Conservation (phyloP, 2,113 vertebrate species). For the Procavia capensis region DNA sequence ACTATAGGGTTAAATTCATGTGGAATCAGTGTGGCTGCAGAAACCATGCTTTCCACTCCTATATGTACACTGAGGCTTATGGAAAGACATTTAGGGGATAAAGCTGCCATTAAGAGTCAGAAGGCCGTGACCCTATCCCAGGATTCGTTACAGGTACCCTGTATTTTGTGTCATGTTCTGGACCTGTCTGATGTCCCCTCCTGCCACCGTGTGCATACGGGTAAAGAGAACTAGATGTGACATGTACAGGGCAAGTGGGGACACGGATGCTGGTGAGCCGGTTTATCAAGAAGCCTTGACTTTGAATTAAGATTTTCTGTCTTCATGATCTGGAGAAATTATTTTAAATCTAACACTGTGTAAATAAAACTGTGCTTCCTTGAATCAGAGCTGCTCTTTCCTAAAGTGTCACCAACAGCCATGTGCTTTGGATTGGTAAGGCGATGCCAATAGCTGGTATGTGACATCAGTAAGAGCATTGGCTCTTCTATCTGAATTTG, state of each 20-base stretch:
- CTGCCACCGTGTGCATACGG: accelerated
- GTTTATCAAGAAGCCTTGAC: background rate
- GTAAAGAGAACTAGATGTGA: background rate
- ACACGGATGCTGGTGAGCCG: background rate
- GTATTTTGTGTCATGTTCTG: background rate
- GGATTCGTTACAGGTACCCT: background rate
- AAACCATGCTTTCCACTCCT: background rate
- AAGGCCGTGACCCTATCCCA: background rate
- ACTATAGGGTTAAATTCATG: background rate
- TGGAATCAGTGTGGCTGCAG: background rate
- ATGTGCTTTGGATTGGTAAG: conserved; percentile 70
- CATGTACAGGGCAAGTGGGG: background rate
- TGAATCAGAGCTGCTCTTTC: conserved; percentile 58
- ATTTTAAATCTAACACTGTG: background rate
- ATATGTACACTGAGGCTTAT: background rate
- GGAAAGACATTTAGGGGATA: background rate
- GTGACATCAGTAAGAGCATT: conserved; percentile 8
- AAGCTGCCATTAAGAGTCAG: background rate
- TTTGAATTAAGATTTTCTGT: conserved; percentile 32
- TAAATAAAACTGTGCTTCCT: background rate
- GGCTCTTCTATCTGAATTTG: conserved; percentile 57
- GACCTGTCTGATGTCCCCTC: background rate
- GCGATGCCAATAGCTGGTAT: conserved; percentile 56
- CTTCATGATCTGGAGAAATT: conserved; percentile 5
- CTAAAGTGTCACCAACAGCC: conserved; percentile 50